These are phyloP conservation scores for Pterocles orientalis DNA, from an alignment of 2,113 vertebrate species.

Conservation along the genomic window DNA sequence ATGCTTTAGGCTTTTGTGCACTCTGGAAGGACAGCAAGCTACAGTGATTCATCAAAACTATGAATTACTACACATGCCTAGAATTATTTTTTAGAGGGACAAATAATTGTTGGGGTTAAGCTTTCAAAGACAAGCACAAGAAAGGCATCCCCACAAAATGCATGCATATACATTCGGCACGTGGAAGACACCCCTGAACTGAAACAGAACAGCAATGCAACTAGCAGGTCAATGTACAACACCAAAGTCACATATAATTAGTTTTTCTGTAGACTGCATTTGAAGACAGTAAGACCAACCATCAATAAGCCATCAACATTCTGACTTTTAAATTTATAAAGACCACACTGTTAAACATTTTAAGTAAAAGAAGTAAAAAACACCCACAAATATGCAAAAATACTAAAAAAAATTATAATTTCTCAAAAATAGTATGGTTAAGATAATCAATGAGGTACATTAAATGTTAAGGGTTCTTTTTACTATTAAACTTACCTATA, in stretches of 20 bases:
- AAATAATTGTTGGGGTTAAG: not conserved
- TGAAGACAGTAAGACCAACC: not conserved
- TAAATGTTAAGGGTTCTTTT: not conserved
- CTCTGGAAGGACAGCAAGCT: not conserved
- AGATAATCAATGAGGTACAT: not conserved
- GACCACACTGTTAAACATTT: not conserved
- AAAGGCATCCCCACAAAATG: not conserved
- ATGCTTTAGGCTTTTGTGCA: not conserved
- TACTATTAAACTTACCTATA: constrained; percentile 80
- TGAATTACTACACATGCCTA: not conserved
- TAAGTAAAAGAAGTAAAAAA: not conserved
- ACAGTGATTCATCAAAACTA: not conserved
- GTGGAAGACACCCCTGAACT: not conserved
- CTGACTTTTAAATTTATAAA: not conserved
- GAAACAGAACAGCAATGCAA: not conserved
- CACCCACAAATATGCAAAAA: accelerated
- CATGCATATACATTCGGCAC: not conserved
- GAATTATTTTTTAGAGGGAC: not conserved
- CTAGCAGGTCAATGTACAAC: not conserved
- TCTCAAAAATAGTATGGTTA: not conserved
- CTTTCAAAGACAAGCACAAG: not conserved
- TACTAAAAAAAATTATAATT: not conserved
- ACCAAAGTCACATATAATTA: not conserved
- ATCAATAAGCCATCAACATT: not conserved
- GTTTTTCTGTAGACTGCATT: not conserved